phyloP scores from a whole-genome alignment of 2,888 invertebrate genomes.

The Biston stratarius region DNA sequence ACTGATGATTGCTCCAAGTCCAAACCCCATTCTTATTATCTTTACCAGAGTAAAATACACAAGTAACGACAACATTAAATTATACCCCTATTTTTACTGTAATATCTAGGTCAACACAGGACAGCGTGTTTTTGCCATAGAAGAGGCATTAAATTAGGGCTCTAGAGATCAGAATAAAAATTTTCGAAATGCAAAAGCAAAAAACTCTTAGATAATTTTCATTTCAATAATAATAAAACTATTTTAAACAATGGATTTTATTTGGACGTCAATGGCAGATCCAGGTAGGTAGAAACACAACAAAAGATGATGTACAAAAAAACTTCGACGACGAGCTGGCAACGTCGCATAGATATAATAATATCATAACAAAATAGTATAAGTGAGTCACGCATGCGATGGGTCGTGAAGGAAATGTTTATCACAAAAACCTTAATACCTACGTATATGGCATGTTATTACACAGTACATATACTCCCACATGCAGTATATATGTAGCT shows the following conservation, averaged over 20 bases:
- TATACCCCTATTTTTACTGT: constrained; percentile 22
- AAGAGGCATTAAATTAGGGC: constrained; percentile 28
- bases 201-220: constrained; percentile 10
- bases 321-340: constrained; percentile 51
- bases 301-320: constrained; percentile 45
- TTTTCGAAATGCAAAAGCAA: constrained; percentile 10
- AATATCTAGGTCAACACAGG: constrained; percentile 36
- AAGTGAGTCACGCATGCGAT: constrained; percentile 73
- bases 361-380: constrained; percentile 63
- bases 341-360: constrained; percentile 63
- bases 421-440: constrained; percentile 67
- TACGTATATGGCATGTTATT: constrained; percentile 33
- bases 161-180: constrained; percentile 10
- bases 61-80: constrained; percentile 5
- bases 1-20: constrained; percentile 51
- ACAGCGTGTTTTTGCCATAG: constrained; percentile 16
- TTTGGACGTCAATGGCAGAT: constrained; percentile 42
- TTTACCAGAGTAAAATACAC: constrained; percentile 8
- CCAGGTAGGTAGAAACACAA: constrained; percentile 43
- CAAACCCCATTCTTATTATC: constrained; percentile 20
- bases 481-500: constrained; percentile 46
- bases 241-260: constrained; percentile 46
- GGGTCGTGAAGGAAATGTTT: constrained; percentile 67
- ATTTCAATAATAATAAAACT: constrained; percentile 19
- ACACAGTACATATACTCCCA: constrained; percentile 42